Conservation (phyloP, 2,888 invertebrate species). For the Stramonita haemastoma region DNA sequence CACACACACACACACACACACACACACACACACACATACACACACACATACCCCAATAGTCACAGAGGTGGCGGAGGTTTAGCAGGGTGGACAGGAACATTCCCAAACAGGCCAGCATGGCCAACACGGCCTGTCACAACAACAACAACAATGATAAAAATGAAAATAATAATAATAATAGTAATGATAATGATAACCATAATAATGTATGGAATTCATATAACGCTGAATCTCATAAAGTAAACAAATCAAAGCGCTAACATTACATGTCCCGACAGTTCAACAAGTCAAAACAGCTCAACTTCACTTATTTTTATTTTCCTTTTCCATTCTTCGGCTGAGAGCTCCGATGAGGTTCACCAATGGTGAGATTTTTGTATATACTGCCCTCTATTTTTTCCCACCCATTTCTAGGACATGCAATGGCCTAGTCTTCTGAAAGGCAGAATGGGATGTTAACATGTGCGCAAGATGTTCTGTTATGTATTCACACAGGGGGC, state of each 20-base stretch:
- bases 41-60: constrained; percentile 57
- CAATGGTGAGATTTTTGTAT: no score
- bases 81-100: constrained; percentile 69
- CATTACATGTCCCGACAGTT: no score
- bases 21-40: neutral
- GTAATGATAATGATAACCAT: neutral
- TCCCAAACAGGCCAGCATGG: constrained; percentile 62
- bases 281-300: no score
- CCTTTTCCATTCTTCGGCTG: no score
- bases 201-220: neutral
- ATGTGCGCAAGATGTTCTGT: no score
- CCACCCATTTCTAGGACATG: no score
- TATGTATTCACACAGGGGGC: no score
- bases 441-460: no score
- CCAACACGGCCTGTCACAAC: constrained; percentile 62
- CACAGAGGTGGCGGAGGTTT: constrained; percentile 66
- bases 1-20: neutral
- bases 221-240: neutral
- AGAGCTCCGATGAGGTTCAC: no score
- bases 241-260: neutral
- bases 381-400: no score
- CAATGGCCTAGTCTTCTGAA: no score
- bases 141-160: neutral
- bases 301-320: no score
- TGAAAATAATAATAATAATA: neutral